Base-by-base conservation (phyloP, 2,888 invertebrate species). In the Steromphala cineraria region DNA sequence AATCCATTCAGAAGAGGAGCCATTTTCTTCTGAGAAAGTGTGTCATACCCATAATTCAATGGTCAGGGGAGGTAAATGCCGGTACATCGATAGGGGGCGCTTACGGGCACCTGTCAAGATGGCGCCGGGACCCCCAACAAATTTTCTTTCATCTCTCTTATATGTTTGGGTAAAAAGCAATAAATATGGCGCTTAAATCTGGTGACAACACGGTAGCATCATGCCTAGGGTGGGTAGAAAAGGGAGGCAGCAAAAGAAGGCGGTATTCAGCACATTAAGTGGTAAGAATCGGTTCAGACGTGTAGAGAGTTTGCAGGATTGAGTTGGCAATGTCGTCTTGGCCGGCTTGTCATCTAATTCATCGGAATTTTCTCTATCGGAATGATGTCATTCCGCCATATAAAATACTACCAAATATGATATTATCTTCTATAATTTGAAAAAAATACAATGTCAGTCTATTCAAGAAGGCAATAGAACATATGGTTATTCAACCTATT, bases 31-130 rank as follows among this genome's bases (percentile, higher is more conserved):
- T 80, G 74, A 82, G 80, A 88, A 92, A 92, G 89, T 91, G 91
- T 91, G 91, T 91, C 91, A 90, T 89, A 90, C 92, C 92, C 92
- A 91, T 67, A 91, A 92, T 92, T 87, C 92, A 78, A 40, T 77
- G 17, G 28, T 19, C 5, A 71, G 71, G 81, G 75, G 81, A 81
- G 67, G 76, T 75, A 56, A 75, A 56, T 67, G 19, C 52, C 36
- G 17, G 56, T 74, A 40, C 31, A 76, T 75, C 78, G 53, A 79
- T n/a, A 82, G 80, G 67, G 78, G 79, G 78, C 80, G 81, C 31
- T 36, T 15, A 76, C 76, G 76, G 55, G 28, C 75, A 76, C 53
- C 24, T 76, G 31, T 76, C 19, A 53, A 53, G 28, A 55, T 76
- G 53, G 53, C 76, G 76, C 17, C 71, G 31, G 71, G 40, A 19